A percentile compares a stretch with the other conserved stretches of the same genome.
Conservation (phyloP, 2,113 vertebrate species). For the rabbit (Oryctolagus cuniculus) region mOryCun1.1 NC_091434.1:46457501-46458000, state of each 20-base stretch:
- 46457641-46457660: background rate
- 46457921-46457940: background rate
- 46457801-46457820: background rate
- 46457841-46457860: background rate
- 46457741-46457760: background rate
- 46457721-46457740: background rate
- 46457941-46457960: background rate
- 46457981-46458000: background rate
- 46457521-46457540: background rate
- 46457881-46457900: background rate
- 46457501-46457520: background rate
- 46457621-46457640: too few species aligned
- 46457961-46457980: background rate
- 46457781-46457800: background rate
- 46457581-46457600: background rate
- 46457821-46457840: background rate
- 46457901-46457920: conserved; percentile 15
- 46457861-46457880: background rate
- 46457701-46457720: background rate
- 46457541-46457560: background rate
- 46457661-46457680: background rate
- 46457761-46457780: background rate
- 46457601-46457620: background rate
- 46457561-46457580: background rate
- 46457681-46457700: background rate